phyloP scores from a whole-genome alignment of 2,888 invertebrate genomes.

The Byasa hedistus region DNA sequence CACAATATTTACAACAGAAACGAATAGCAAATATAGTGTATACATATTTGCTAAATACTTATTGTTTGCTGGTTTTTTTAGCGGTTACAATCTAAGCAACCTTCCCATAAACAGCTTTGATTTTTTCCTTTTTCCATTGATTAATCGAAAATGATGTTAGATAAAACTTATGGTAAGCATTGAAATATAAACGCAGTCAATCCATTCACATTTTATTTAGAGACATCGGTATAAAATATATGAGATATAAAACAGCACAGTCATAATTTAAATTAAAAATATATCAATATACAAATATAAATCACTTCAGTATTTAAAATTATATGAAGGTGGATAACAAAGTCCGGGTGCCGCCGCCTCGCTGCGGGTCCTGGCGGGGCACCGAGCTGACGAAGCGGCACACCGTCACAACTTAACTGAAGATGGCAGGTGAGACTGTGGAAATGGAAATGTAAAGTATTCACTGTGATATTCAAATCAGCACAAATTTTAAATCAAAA shows the following conservation, averaged over 20 bases:
- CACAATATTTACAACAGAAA: too few species aligned
- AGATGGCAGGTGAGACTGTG: constrained; percentile 16
- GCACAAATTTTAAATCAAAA: constrained; percentile 19
- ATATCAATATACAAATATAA: constrained; percentile 63
- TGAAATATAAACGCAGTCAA: constrained; percentile 34
- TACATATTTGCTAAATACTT: too few species aligned
- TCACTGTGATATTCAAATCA: constrained; percentile 30
- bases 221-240: constrained; percentile 80
- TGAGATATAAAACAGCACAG: constrained; percentile 79
- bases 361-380: background rate
- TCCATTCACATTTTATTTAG: constrained; percentile 77
- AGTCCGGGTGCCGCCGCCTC: background rate
- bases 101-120: too few species aligned
- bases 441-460: constrained; percentile 21
- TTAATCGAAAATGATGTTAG: too few species aligned
- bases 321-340: constrained; percentile 34
- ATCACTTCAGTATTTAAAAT: constrained; percentile 53
- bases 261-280: constrained; percentile 73
- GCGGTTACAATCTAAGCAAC: too few species aligned
- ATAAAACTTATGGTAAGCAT: too few species aligned
- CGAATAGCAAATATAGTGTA: too few species aligned
- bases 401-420: background rate
- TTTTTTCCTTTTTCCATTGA: too few species aligned
- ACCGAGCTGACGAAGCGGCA: background rate
- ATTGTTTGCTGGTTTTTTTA: too few species aligned